Conservation (phyloP, 2,113 vertebrate species). For the Oncorhynchus nerka region DNA sequence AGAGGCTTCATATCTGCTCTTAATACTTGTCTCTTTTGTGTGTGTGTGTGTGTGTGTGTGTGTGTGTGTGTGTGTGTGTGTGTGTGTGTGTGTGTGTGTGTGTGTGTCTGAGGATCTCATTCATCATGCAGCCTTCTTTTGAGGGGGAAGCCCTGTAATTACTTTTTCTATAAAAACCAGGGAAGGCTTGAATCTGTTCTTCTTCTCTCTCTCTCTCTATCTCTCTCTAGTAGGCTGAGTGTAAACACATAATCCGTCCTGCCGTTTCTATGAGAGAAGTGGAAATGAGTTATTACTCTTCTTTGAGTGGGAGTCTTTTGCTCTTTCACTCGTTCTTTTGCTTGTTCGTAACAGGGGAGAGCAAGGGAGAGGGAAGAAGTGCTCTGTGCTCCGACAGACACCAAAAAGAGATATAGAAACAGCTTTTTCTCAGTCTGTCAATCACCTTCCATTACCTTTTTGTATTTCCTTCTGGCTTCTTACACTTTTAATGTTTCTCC, state of each 20-base stretch:
- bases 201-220: neutral
- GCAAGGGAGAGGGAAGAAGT: neutral
- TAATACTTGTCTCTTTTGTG: neutral
- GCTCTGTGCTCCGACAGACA: neutral
- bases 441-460: neutral
- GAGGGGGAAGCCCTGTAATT: constrained; percentile 40
- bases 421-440: neutral
- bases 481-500: neutral
- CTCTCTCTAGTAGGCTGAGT: constrained; percentile 4
- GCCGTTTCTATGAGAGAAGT: constrained; percentile 37
- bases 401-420: neutral
- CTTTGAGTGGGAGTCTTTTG: constrained; percentile 26
- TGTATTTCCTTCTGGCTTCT: constrained; percentile 4
- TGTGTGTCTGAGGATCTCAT: constrained; percentile 27
- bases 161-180: constrained; percentile 31
- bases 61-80: too few species aligned
- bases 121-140: constrained; percentile 36
- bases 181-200: constrained; percentile 26
- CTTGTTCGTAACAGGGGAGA: neutral
- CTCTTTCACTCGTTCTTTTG: constrained; percentile 8
- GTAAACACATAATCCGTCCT: constrained; percentile 52
- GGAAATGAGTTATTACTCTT: constrained; percentile 21
- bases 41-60: too few species aligned
- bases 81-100: too few species aligned
- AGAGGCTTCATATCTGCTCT: constrained; percentile 30